A percentile compares a stretch with the other conserved stretches of the same genome.
Evolutionary conservation across 2,888 invertebrate genomes (phyloP).

Genomic region (Sylvicola fuscatus): DNA sequence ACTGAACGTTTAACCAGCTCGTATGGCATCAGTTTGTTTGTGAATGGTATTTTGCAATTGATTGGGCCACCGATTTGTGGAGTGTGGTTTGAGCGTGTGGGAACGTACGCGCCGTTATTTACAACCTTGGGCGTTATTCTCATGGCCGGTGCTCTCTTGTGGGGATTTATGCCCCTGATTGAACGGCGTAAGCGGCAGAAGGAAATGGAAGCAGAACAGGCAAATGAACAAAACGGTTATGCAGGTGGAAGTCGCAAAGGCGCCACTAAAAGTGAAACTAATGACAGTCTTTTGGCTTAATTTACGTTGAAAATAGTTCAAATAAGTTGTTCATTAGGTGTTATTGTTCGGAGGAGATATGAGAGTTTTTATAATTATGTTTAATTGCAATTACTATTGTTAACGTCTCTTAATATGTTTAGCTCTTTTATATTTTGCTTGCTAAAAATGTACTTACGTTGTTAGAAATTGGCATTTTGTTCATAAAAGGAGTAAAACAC

Average conservation of each 20-base stretch:
- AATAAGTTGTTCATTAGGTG: too few species aligned
- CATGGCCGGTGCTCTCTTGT: constrained; percentile 47
- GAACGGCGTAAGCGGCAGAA: constrained; percentile 21
- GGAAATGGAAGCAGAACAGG: neutral
- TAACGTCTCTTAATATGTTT: too few species aligned
- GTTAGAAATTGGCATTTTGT: too few species aligned
- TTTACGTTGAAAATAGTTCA: too few species aligned
- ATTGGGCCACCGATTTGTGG: constrained; percentile 73
- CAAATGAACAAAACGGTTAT: neutral
- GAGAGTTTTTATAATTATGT: too few species aligned
- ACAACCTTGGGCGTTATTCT: constrained; percentile 51
- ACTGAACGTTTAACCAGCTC: constrained; percentile 67
- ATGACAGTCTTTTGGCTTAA: too few species aligned
- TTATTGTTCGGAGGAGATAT: too few species aligned
- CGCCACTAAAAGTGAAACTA: too few species aligned
- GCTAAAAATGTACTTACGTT: too few species aligned
- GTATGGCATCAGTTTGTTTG: constrained; percentile 67
- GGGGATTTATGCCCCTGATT: constrained; percentile 57
- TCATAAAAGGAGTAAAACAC: too few species aligned
- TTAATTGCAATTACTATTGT: too few species aligned
- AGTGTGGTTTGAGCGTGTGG: constrained; percentile 38
- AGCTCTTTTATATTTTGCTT: too few species aligned
- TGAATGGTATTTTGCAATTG: constrained; percentile 63
- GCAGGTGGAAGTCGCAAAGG: neutral
- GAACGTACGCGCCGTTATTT: constrained; percentile 50